Conservation (phyloP, 2,113 vertebrate species). For the Paratilapia polleni region DNA sequence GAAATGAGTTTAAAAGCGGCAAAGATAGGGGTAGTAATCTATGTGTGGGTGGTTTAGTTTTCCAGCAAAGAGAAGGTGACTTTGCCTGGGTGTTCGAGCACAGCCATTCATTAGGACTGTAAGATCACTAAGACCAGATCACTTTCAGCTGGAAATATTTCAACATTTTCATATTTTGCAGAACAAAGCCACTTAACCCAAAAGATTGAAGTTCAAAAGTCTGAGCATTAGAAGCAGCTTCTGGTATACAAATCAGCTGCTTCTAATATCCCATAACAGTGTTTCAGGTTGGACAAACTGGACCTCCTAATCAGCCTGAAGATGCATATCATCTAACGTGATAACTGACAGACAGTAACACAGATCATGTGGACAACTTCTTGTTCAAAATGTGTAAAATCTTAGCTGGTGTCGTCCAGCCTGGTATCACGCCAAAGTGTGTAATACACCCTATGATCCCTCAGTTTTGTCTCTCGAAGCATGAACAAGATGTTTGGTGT, state of each 20-base stretch:
- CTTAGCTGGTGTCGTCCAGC: too few relatives aligned
- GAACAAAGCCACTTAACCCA: not conserved
- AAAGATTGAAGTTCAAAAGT: too few relatives aligned
- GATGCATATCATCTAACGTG: not conserved
- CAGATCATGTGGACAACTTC: too few relatives aligned
- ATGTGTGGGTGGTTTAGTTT: not conserved
- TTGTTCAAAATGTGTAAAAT: not conserved
- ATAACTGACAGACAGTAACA: not conserved
- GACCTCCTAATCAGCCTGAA: not conserved
- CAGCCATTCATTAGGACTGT: not conserved
- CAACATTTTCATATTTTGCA: not conserved
- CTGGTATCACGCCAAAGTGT: not conserved
- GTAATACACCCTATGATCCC: not conserved
- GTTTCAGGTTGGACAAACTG: not conserved
- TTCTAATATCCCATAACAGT: not conserved
- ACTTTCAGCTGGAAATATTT: not conserved
- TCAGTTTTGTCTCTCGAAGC: not conserved
- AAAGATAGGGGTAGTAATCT: not conserved
- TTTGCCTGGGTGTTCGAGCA: not conserved
- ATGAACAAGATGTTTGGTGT: too few relatives aligned
- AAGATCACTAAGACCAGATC: not conserved
- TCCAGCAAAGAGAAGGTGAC: not conserved
- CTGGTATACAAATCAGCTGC: not conserved
- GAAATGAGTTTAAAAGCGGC: not conserved
- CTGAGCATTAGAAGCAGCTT: not conserved